Base-by-base conservation (phyloP, 2,888 invertebrate genomes). In the Pollenia angustigena region DNA sequence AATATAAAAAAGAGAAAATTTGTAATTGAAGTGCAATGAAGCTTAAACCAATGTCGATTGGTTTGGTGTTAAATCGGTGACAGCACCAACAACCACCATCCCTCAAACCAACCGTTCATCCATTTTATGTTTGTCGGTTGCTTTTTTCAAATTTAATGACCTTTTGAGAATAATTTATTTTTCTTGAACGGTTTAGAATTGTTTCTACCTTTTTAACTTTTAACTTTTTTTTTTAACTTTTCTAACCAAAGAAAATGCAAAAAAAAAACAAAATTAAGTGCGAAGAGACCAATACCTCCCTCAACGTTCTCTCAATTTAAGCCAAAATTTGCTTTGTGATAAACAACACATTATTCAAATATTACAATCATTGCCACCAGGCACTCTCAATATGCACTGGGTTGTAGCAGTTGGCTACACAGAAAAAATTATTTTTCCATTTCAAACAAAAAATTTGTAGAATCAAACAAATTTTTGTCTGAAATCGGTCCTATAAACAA, bases 261-360 rank as follows among this genome's bases (percentile, higher is more conserved):
- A 50, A 48, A 48, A 66, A 11, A 50, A 40, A 52, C 7, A 16
- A 32, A 40, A 16, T 23, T 50, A 52, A 69, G 48, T 40, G 7
- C 9, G 11, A 14, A 40, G 18, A 42, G 2, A 18, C 71, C 23
- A 23, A 58, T 8, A 11, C 11, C 42, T 16, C 10, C 23, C 46
- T 44, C 52, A 62, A 48, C 72, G 71, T 56, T 64, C 54, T 64
- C 46, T 76, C 56, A 62, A 83, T 76, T 62, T 56, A 50, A 66
- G 50, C 40, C 56, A 81, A 60, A 74, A 68, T 68, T 81, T 78
- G 40, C 64, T 64, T 72, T 58, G 56, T 66, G 16, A 78, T 83
- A 83, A 78, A 72, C 82, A 83, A 76, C 52, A 78, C 62, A 71
- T 78, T 72, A 76, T 78, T 48, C 64, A 83, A 83, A 78, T 83